These are phyloP conservation scores for Glaucidium brasilianum DNA, from an alignment of 2,113 vertebrate species.

Conservation along the genomic window DNA sequence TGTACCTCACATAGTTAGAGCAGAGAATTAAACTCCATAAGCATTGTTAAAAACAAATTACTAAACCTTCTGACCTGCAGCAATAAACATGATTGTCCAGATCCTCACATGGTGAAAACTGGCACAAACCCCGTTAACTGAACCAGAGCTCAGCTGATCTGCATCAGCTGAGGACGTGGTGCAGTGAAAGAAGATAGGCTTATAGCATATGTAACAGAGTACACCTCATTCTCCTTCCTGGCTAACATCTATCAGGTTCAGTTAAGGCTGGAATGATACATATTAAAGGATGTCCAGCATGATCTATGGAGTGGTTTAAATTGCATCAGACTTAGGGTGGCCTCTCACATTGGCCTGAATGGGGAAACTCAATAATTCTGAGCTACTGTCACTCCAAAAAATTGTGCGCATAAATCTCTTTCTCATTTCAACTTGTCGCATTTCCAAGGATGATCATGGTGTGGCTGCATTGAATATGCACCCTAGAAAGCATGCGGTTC, in stretches of 20 bases:
- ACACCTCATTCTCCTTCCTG: not conserved
- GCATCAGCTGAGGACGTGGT: not conserved
- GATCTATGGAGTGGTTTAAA: constrained; percentile 54
- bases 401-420: constrained; percentile 37
- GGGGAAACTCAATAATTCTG: constrained; percentile 37
- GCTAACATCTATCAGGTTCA: not conserved
- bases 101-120: not conserved
- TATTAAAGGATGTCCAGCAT: constrained; percentile 17
- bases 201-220: not conserved
- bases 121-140: not conserved
- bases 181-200: not conserved
- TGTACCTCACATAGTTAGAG: not conserved
- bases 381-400: not conserved
- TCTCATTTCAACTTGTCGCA: rapidly evolving
- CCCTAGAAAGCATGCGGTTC: not conserved
- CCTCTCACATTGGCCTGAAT: not conserved
- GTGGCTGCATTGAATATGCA: not conserved
- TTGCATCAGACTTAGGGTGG: constrained; percentile 17
- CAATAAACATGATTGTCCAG: not conserved
- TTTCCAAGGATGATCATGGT: not conserved
- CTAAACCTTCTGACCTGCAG: not conserved
- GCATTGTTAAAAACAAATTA: not conserved
- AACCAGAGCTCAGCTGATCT: not conserved
- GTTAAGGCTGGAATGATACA: not conserved
- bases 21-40: not conserved